A percentile compares a stretch with the other conserved stretches of the same genome.
Conservation (phyloP, 2,888 invertebrate species). For the Nectonema munidae region DNA sequence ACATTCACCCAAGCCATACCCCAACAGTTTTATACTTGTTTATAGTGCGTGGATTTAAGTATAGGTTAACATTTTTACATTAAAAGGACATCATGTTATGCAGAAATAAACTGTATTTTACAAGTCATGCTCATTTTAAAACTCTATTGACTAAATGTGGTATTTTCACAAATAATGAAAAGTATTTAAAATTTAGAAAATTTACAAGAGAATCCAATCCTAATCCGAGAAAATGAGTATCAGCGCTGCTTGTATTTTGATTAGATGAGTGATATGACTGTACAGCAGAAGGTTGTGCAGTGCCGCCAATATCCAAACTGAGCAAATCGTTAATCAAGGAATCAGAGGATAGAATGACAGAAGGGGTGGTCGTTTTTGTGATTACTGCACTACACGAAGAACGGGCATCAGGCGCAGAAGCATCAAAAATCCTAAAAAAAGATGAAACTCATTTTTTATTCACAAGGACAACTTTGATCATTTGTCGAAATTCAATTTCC, state of each 20-base stretch:
- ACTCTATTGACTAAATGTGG: too few species aligned
- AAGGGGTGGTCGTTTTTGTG: conserved; percentile 20
- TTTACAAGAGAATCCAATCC: conserved; percentile 16
- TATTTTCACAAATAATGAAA: conserved; percentile 9
- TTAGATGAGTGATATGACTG: too few species aligned
- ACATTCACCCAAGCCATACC: too few species aligned
- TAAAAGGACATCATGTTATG: too few species aligned
- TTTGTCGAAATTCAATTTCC: too few species aligned
- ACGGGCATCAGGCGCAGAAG: conserved; percentile 18
- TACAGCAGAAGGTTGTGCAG: conserved; percentile 23
- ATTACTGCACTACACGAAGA: too few species aligned
- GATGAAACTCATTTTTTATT: background rate
- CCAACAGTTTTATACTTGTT: too few species aligned
- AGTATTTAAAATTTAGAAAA: background rate
- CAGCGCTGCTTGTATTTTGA: conserved; percentile 19
- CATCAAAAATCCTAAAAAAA: background rate
- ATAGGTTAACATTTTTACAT: too few species aligned
- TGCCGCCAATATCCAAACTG: conserved; percentile 59
- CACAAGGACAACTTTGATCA: background rate
- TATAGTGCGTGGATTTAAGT: too few species aligned
- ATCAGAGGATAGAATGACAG: conserved; percentile 42
- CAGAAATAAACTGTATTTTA: too few species aligned
- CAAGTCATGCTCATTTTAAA: too few species aligned
- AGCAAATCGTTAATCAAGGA: conserved; percentile 77
- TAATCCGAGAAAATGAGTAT: conserved; percentile 20